Base-by-base conservation (phyloP, 1,140 invertebrate genomes). In the Arion vulgaris region DNA sequence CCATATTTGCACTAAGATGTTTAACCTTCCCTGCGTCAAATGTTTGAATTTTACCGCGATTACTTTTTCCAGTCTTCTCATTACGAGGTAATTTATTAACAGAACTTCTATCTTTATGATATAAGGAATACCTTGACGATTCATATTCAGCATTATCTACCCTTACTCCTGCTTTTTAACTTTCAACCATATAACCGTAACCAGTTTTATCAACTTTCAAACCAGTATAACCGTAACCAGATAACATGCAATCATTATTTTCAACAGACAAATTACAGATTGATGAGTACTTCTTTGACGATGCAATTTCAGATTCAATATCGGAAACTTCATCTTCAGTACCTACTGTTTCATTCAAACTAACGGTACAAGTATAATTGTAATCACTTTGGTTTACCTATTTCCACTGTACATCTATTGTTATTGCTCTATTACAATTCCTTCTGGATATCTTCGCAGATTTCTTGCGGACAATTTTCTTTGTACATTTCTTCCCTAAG, bases 321-420 rank as follows among this genome's bases (percentile, higher is more conserved):
- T 81, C 80, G 4, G 80, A 81, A 32, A 81, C 80, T 49, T 81
- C 80, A 69, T 81, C 71, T 32, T 81, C 83, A 36, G 85, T 86
- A 69, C 84, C 83, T 71, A 53, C 81, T 32, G 71, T 71, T 38
- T 84, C 85, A 74, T 76, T 79, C 82, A 38, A 74, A 69, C 78
- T 82, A 83, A n/a, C 82, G 72, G 79, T 82, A 66, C n/a, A 66
- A 23, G 53, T 57, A 23, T 57, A 4, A 57, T 57, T 15, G 28
- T n/a, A 32, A 32, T n/a, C n/a, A 66, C n/a, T 66, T 7, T 32
- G 62, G 2, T 28, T 11, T 66, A 28, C 28, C n/a, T n/a, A n/a
- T n/a, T 66, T 66, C 62, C 32, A 23, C 62, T 66, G 62, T 28
- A 32, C n/a, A 23, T 2, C 4, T 4, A 66, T 5, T 66, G n/a